A percentile compares a stretch with the other conserved stretches of the same genome.
These are phyloP conservation scores for Tachysurus vachellii DNA, from an alignment of 2,113 vertebrate species.

Conservation along the genomic window DNA sequence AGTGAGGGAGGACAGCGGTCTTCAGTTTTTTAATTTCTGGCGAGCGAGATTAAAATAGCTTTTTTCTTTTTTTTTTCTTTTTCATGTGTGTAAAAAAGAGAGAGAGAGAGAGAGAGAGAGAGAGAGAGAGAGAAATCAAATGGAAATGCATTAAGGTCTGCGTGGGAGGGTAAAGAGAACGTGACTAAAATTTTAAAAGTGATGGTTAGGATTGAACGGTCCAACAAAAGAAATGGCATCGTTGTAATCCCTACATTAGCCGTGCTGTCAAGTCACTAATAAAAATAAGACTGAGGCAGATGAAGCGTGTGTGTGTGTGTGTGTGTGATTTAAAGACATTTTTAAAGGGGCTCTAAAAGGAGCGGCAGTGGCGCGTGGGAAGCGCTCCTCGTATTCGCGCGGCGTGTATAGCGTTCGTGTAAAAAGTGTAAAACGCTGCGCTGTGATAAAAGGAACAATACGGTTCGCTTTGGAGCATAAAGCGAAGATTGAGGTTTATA, in stretches of 20 bases:
- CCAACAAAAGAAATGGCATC: constrained; percentile 36
- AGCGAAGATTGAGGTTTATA: constrained; percentile 29
- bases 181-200: constrained; percentile 42
- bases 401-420: not conserved
- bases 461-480: not conserved
- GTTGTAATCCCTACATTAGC: constrained; percentile 55
- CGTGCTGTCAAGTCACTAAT: constrained; percentile 26
- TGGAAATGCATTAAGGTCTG: constrained; percentile 40
- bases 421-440: not conserved
- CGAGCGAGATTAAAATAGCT: constrained; percentile 39
- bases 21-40: constrained; percentile 46
- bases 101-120: constrained; percentile 4
- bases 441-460: constrained; percentile 3
- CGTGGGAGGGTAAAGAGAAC: constrained; percentile 31
- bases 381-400: not conserved
- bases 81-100: constrained; percentile 5
- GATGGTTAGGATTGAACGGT: constrained; percentile 20
- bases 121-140: constrained; percentile 27
- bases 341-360: constrained; percentile 45
- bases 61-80: constrained; percentile 31
- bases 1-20: constrained; percentile 26
- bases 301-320: constrained; percentile 48
- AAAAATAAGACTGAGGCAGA: constrained; percentile 60
- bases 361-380: constrained; percentile 16
- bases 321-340: constrained; percentile 60